Percentiles rank a stretch among this genome's conserved stretches.
phyloP scores from a whole-genome alignment of 2,797 vertebrate genomes.

The Cirrhinus mrigala region DNA sequence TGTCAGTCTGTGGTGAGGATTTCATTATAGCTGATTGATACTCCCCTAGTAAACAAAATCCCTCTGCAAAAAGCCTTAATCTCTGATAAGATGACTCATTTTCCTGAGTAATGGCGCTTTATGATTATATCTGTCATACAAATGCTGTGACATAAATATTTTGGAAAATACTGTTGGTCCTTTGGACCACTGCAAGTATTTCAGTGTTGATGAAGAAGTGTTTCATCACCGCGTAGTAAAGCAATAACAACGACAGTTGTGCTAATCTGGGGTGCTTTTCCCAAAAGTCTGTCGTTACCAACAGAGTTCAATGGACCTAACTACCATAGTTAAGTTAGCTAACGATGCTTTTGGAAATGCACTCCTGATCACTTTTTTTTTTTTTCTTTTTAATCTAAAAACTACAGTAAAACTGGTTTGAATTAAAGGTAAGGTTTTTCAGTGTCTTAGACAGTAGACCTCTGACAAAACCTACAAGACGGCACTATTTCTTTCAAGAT shows the following conservation, averaged over 20 bases:
- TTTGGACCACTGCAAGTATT: constrained; percentile 1
- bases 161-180: constrained; percentile 26
- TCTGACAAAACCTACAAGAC: background rate
- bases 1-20: constrained; percentile 70
- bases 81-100: constrained; percentile 64
- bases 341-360: too few relatives aligned
- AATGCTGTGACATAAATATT: constrained; percentile 44
- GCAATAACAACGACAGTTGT: background rate
- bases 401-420: background rate
- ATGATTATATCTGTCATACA: constrained; percentile 61
- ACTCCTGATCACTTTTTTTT: background rate
- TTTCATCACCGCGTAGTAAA: background rate
- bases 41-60: constrained; percentile 53
- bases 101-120: constrained; percentile 60
- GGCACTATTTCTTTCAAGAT: background rate
- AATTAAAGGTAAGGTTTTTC: background rate
- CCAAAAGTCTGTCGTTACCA: too few relatives aligned
- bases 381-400: background rate
- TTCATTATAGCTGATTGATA: constrained; percentile 65
- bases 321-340: too few relatives aligned
- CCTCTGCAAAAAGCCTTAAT: constrained; percentile 59
- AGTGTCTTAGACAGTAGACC: background rate
- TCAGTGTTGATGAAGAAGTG: constrained; percentile 8
- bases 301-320: too few relatives aligned
- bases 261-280: too few relatives aligned